Conservation (phyloP, 2,888 invertebrate genomes). For the Temnothorax rugatulus region DNA sequence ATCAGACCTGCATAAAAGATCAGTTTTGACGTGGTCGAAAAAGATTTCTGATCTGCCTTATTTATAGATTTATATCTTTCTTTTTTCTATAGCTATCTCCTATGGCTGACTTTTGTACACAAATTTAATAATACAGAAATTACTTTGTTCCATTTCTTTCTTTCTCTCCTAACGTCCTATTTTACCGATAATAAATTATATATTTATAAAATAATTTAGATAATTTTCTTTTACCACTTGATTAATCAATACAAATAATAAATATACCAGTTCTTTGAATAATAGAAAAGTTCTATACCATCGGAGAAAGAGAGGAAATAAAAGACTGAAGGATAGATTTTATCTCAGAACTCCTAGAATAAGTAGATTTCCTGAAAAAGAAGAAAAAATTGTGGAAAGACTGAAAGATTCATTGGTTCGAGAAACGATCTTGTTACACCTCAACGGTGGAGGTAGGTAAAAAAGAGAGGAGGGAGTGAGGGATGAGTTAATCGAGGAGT, state of each 20-base stretch:
- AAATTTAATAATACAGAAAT: neutral
- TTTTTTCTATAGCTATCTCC: neutral
- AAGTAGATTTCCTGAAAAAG: neutral
- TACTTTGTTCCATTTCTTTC: neutral
- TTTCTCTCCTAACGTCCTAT: neutral
- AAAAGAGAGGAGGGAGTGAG: neutral
- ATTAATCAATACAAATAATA: neutral
- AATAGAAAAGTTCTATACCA: neutral
- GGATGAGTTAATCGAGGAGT: constrained; percentile 11
- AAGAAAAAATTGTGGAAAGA: neutral
- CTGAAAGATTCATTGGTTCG: neutral
- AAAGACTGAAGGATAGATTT: neutral
- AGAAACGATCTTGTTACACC: neutral
- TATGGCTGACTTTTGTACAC: neutral
- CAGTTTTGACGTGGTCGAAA: neutral
- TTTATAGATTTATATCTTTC: constrained; percentile 1
- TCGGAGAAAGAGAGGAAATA: neutral
- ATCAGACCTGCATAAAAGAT: neutral
- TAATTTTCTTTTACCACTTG: neutral
- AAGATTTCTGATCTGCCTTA: neutral
- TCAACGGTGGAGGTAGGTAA: neutral
- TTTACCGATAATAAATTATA: neutral
- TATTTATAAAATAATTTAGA: neutral
- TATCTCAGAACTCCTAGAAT: neutral
- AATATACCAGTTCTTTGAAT: neutral